These are phyloP conservation scores for Corydoras sp. DNA, from an alignment of 2,113 vertebrate species.

Conservation along the genomic window DNA sequence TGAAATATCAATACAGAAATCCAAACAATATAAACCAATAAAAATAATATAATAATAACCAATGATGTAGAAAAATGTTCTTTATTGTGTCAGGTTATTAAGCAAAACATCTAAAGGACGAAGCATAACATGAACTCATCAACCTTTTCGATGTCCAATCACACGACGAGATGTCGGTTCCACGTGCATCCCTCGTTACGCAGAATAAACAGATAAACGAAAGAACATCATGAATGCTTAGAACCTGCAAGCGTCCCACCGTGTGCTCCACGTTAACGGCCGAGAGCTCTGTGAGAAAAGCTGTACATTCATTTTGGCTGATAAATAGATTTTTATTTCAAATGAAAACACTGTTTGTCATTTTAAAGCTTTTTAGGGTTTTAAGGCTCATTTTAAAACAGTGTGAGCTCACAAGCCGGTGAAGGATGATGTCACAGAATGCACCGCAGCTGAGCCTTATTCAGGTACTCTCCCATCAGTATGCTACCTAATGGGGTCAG, in stretches of 20 bases:
- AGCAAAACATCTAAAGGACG: not conserved
- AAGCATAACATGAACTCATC: not conserved
- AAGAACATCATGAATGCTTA: too few species aligned
- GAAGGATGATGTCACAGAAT: not conserved
- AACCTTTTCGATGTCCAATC: not conserved
- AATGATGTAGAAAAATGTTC: not conserved
- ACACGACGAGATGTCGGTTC: not conserved
- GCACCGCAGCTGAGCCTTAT: not conserved
- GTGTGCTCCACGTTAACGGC: too few species aligned
- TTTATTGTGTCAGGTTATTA: conserved; percentile 27
- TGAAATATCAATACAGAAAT: too few species aligned
- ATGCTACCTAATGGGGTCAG: too few species aligned
- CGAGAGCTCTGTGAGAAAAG: conserved; percentile 1
- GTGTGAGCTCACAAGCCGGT: too few species aligned
- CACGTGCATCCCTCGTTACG: too few species aligned
- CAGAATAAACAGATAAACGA: too few species aligned
- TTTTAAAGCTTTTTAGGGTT: not conserved
- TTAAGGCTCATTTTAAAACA: conserved; percentile 1
- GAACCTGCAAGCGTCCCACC: too few species aligned
- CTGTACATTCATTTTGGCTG: conserved; percentile 15
- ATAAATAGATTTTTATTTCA: not conserved
- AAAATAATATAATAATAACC: not conserved
- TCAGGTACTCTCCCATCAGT: too few species aligned
- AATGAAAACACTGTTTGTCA: too few species aligned
- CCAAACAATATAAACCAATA: too few species aligned